Base-by-base conservation (phyloP, 2,797 vertebrate species). In the Sparus aurata region DNA sequence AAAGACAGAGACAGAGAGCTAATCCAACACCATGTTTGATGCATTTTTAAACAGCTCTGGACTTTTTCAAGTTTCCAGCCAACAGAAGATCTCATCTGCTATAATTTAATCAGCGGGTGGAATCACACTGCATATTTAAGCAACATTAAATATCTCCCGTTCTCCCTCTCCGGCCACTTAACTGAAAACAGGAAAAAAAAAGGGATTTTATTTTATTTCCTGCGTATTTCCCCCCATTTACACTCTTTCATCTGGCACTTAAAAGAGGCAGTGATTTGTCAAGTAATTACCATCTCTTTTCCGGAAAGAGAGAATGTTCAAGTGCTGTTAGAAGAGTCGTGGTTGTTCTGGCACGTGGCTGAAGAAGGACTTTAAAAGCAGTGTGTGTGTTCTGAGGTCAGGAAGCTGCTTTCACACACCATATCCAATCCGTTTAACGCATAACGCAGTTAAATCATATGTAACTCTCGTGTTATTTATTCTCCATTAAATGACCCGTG, bases 111-210 rank as follows among this genome's bases (percentile, higher is more conserved):
- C 94, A 94, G 89, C 89, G 89, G 80, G 82, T 83, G 90, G 90
- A 94, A 96, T 95, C 93, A 94, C 91, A 92, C 91, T 93, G 95
- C 92, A 96, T 95, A 95, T 94, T 95, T 95, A 93, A 95, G 92
- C 91, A 93, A 90, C 91, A 92, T 92, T 95, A 93, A 93, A 94
- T 93, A 94, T 95, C 93, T 90, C 70, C 84, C 86, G 70, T 69
- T 89, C 86, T 93, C 92, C 90, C 91, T 92, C 74, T 88, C 82
- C 52, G 80, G 89, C 89, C 92, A 93, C 93, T 93, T 92, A 92
- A 84, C 89, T 62, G 75, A 75, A 80, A 84, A 80, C 30, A 69
- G 69, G 69, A 27, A 55, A 82, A 87, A 87, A 90, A 85, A 80
- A 66, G n/a, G 30, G 75, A 80, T 86, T 91, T 92, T 86, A 88